These are phyloP conservation scores for Mythimna albipuncta DNA, from an alignment of 2,888 invertebrate species.

Conservation along the genomic window DNA sequence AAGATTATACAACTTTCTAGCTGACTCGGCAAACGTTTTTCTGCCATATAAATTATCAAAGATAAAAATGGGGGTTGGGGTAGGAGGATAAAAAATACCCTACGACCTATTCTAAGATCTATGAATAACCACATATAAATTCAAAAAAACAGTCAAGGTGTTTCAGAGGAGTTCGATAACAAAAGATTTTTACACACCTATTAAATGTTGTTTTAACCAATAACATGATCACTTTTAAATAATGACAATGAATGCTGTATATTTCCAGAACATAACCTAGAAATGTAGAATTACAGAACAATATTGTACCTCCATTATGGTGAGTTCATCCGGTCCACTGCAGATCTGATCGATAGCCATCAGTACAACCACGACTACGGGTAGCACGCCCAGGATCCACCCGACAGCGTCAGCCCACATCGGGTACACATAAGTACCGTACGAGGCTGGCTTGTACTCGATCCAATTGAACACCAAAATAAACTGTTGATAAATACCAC, in stretches of 20 bases:
- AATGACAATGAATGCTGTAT: not conserved
- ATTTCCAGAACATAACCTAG: not conserved
- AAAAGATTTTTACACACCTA: too few species aligned
- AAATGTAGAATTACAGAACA: not conserved
- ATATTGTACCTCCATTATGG: slow-evolving; percentile 85
- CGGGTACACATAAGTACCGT: slow-evolving; percentile 94
- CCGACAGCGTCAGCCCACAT: slow-evolving; percentile 95
- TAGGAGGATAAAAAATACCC: too few species aligned
- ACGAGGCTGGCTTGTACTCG: slow-evolving; percentile 94
- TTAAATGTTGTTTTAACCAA: not conserved
- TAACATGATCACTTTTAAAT: not conserved
- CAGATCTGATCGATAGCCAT: slow-evolving; percentile 91
- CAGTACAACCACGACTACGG: slow-evolving; percentile 92
- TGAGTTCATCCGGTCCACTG: slow-evolving; percentile 90
- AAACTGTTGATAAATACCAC: slow-evolving; percentile 85
- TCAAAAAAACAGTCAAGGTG: too few species aligned
- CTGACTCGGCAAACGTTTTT: too few species aligned
- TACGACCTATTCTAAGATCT: too few species aligned
- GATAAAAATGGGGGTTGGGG: too few species aligned
- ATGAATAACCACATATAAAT: too few species aligned
- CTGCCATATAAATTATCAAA: too few species aligned
- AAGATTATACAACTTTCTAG: not conserved
- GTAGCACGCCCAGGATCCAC: slow-evolving; percentile 94
- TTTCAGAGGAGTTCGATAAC: too few species aligned
- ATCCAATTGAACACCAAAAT: slow-evolving; percentile 95